These are phyloP conservation scores for Tachina lurida DNA, from an alignment of 2,888 invertebrate genomes.

Conservation along the genomic window DNA sequence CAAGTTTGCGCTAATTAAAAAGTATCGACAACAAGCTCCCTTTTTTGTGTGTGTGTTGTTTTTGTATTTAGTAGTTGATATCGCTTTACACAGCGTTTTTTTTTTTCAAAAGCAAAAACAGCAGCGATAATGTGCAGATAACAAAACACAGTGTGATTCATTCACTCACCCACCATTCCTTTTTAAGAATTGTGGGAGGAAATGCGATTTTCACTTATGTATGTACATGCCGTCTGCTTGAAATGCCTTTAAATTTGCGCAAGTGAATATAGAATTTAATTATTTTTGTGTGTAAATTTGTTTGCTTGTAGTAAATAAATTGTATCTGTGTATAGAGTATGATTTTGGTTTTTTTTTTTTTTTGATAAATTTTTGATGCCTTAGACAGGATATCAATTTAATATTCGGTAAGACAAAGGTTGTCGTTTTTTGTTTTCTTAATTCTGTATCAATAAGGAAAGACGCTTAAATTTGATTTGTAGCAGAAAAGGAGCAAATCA, in stretches of 20 bases:
- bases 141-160: slow-evolving; percentile 61
- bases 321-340: not conserved
- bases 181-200: slow-evolving; percentile 53
- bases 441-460: too few species aligned
- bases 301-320: not conserved
- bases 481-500: too few species aligned
- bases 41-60: slow-evolving; percentile 7
- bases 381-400: slow-evolving; percentile 3
- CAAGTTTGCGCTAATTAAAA: slow-evolving; percentile 71
- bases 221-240: not conserved
- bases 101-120: slow-evolving; percentile 28
- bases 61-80: slow-evolving; percentile 32
- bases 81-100: slow-evolving; percentile 39
- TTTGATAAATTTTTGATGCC: not conserved
- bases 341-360: too few species aligned
- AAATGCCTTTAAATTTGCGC: not conserved
- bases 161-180: slow-evolving; percentile 6
- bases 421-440: too few species aligned
- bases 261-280: not conserved
- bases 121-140: slow-evolving; percentile 55
- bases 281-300: not conserved
- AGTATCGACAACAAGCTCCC: slow-evolving; percentile 66
- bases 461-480: too few species aligned
- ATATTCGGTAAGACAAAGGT: not conserved
- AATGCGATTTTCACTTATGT: slow-evolving; percentile 50